Percentiles rank a stretch among this genome's conserved stretches.
Conservation (phyloP, 2,888 invertebrate species). For the Nipponacmea schrenckii region DNA sequence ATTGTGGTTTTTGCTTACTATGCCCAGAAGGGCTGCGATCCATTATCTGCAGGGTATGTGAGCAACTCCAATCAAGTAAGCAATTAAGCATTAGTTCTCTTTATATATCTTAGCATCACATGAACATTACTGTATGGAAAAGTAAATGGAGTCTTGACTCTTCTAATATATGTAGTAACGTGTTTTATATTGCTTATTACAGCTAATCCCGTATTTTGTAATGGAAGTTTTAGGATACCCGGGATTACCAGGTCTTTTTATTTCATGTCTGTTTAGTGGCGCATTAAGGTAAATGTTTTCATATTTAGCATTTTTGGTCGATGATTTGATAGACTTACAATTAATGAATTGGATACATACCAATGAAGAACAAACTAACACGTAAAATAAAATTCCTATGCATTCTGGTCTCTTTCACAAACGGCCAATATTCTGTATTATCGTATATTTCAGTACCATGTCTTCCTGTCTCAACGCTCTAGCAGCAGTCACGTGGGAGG, state of each 20-base stretch:
- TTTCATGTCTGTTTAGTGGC: conserved; percentile 49
- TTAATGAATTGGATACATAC: too few species aligned
- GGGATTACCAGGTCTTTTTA: conserved; percentile 50
- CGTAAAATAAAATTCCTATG: too few species aligned
- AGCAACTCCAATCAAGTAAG: conserved; percentile 44
- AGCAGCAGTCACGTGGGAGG: conserved; percentile 52
- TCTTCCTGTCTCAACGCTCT: conserved; percentile 51
- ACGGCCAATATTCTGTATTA: too few species aligned
- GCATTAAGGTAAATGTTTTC: conserved; percentile 40
- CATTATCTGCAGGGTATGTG: conserved; percentile 36
- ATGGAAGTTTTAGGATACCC: conserved; percentile 47
- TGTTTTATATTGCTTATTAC: not conserved
- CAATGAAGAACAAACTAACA: too few species aligned
- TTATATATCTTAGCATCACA: too few species aligned
- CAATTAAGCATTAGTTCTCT: not conserved
- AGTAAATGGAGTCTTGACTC: too few species aligned
- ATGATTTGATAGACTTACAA: too few species aligned
- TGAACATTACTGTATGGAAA: too few species aligned
- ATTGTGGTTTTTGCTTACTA: conserved; percentile 52
- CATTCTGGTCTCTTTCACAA: too few species aligned
- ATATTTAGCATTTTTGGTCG: too few species aligned
- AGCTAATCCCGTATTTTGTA: conserved; percentile 49
- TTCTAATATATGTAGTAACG: not conserved
- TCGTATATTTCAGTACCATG: conserved; percentile 40
- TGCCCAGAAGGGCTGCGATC: conserved; percentile 47